Evolutionary conservation across 2,888 invertebrate genomes (phyloP).

Genomic region (Drosophila meridionalis): DNA sequence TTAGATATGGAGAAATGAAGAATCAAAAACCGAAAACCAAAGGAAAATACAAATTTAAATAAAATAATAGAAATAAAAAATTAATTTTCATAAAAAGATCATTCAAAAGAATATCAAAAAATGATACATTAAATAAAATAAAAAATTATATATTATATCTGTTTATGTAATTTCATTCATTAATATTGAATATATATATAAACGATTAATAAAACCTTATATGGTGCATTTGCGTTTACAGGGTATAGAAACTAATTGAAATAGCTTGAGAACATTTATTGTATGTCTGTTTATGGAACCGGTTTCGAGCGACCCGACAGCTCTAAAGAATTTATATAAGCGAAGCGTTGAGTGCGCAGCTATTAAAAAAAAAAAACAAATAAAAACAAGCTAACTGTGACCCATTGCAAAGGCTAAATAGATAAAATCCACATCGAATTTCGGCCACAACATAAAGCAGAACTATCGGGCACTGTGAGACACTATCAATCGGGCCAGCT

Average conservation of each 20-base stretch:
- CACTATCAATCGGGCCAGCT: constrained; percentile 40
- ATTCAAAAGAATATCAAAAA: too few relatives aligned
- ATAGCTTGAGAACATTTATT: constrained; percentile 61
- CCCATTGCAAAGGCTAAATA: constrained; percentile 42
- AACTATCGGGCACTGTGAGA: constrained; percentile 13
- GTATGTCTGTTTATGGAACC: constrained; percentile 53
- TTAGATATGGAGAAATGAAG: too few relatives aligned
- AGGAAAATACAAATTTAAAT: too few relatives aligned
- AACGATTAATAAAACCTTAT: constrained; percentile 1
- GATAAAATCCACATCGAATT: constrained; percentile 39
- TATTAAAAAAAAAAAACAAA: constrained; percentile 9
- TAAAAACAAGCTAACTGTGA: constrained; percentile 36
- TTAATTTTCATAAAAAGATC: too few relatives aligned
- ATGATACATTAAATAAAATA: too few relatives aligned
- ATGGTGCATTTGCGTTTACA: constrained; percentile 11
- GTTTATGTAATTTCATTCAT: too few relatives aligned
- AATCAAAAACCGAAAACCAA: too few relatives aligned
- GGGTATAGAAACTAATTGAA: constrained; percentile 71
- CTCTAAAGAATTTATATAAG: constrained; percentile 43
- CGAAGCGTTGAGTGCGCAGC: constrained; percentile 31
- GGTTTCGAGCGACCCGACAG: constrained; percentile 55
- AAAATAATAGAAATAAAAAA: too few relatives aligned
- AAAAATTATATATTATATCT: too few relatives aligned
- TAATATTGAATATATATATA: too few relatives aligned
- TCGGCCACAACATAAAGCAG: constrained; percentile 17